A percentile compares a stretch with the other conserved stretches of the same genome.
Evolutionary conservation across 2,797 vertebrate species (phyloP).

Genomic region (Nasua narica): DNA sequence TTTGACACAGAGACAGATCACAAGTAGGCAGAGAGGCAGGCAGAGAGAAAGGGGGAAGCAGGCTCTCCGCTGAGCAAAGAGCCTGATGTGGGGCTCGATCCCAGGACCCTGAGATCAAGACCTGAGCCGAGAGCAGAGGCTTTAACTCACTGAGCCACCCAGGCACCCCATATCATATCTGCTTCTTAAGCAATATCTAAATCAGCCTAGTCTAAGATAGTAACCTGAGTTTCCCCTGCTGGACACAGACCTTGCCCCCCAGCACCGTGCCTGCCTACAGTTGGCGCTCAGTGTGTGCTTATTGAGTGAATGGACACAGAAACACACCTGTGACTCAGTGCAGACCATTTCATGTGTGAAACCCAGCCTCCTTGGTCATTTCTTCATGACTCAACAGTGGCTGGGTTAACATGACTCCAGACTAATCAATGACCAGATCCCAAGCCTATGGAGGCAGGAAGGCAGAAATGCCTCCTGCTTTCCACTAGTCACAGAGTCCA

Average conservation of each 20-base stretch:
- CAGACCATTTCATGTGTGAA: not conserved
- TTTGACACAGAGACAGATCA: no score
- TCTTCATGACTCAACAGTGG: not conserved
- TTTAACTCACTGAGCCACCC: no score
- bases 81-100: no score
- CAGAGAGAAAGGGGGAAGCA: no score
- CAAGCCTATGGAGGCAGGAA: not conserved
- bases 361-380: not conserved
- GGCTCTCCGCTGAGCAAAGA: no score
- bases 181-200: not conserved
- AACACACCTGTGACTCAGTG: rapidly evolving
- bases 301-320: not conserved
- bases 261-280: rapidly evolving
- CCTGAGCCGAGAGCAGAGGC: no score
- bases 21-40: no score
- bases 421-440: not conserved
- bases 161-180: no score
- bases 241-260: not conserved
- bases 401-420: not conserved
- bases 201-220: not conserved
- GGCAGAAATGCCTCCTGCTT: not conserved
- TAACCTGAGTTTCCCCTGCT: not conserved
- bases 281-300: rapidly evolving
- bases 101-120: no score
- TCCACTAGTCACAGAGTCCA: not conserved